Evolutionary conservation across 2,888 invertebrate genomes (phyloP), one percentile per base, ranked within the genome.

Genomic region (Drosophila setosimentum): DNA sequence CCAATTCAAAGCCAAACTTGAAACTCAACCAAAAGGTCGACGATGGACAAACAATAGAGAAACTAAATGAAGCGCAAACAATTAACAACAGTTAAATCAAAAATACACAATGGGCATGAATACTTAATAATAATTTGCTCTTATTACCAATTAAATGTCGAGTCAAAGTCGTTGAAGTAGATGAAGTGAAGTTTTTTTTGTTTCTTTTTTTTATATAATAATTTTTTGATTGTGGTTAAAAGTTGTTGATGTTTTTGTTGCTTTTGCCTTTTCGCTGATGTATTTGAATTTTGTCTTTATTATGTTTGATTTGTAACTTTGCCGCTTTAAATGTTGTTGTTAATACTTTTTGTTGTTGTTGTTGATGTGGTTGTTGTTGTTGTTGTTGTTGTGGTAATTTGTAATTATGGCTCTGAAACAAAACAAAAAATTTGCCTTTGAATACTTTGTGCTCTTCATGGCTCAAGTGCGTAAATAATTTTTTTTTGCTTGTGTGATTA

Each of bases 131-230:
- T 82, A 85, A 80, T 85, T 83, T 83, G 82, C 87, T 88, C 85
- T 86, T 83, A 86, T 87, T 87, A 89, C 89, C 89, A 89, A 89
- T 89, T 83, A 89, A 84, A 76, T 90, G 88, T 82, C 82, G 85
- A 81, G 88, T 87, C 90, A 89, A 80, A 89, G 87, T 84, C 84
- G 84, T 81, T 84, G 80, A 84, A 81, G 82, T 81, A 80, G 87
- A 76, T 76, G 76, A 76, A 82, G 68, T 82, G 80, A 76, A 72
- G 72, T 69, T 70, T 35, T 51, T 70, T 51, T 51, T 54, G 53
- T 68, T 65, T 50, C 54, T 59, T 51, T 62, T 35, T 60, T 59
- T 72, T 48, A n/a, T n/a, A n/a, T 55, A 65, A 11, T 55, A 16
- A 60, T 10, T 59, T 59, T 61, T 24, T 63, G 66, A 37, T 62